A percentile compares a stretch with the other conserved stretches of the same genome.
These are phyloP conservation scores for Chrysolina haemoptera DNA, from an alignment of 2,888 invertebrate species.

Conservation along the genomic window DNA sequence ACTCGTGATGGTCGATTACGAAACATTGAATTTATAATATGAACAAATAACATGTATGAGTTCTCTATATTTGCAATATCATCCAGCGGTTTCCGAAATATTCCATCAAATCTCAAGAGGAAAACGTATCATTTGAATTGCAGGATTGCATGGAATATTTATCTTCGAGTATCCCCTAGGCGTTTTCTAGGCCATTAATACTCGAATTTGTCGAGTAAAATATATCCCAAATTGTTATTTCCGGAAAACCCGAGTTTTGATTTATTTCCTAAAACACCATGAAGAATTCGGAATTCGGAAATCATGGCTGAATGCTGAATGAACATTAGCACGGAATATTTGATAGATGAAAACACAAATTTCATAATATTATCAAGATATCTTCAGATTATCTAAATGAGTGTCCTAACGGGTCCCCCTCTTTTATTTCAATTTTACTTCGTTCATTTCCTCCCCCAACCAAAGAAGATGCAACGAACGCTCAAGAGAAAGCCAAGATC, in stretches of 20 bases:
- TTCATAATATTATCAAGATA: no score
- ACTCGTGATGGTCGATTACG: no score
- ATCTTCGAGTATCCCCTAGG: neutral
- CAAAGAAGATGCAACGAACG: no score
- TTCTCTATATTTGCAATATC: neutral
- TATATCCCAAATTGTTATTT: neutral
- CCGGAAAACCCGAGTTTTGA: neutral
- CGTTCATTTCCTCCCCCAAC: no score
- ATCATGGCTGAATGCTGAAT: neutral
- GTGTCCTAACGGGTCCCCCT: no score
- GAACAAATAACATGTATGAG: neutral
- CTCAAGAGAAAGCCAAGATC: no score
- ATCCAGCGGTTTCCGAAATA: neutral
- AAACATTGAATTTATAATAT: neutral
- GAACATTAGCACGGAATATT: neutral
- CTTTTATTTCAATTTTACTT: no score
- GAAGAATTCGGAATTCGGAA: neutral
- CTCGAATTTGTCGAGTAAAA: neutral
- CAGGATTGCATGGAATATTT: neutral
- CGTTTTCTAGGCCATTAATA: neutral
- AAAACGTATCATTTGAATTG: neutral
- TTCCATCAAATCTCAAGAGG: neutral
- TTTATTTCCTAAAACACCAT: neutral
- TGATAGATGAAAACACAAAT: neutral
- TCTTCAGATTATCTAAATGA: no score